A percentile compares a stretch with the other conserved stretches of the same genome.
phyloP scores from a whole-genome alignment of 2,888 invertebrate genomes.

The Stenichneumon culpator region DNA sequence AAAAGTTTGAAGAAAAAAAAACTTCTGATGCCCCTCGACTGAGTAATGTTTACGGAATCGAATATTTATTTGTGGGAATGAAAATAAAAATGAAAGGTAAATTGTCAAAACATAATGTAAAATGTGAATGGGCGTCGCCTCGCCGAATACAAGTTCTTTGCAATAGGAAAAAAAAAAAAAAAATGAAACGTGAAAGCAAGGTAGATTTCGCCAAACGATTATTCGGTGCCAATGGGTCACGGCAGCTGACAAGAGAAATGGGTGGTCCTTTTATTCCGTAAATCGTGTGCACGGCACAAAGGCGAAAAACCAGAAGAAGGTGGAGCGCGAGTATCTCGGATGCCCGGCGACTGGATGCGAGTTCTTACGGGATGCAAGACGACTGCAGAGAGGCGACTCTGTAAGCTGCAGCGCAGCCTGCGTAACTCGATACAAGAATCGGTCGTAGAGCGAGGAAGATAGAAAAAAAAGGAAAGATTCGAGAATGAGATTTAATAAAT shows the following conservation, averaged over 20 bases:
- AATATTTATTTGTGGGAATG: constrained; percentile 21
- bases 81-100: constrained; percentile 11
- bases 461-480: constrained; percentile 72
- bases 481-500: constrained; percentile 83
- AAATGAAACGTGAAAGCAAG: constrained; percentile 7
- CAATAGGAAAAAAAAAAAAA: neutral
- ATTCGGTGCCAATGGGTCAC: constrained; percentile 38
- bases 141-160: constrained; percentile 1
- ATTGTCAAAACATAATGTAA: constrained; percentile 19
- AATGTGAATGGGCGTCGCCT: neutral
- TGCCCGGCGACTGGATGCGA: constrained; percentile 11
- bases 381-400: constrained; percentile 43
- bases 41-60: constrained; percentile 1
- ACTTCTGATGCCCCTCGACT: neutral
- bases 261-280: constrained; percentile 25
- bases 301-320: constrained; percentile 31
- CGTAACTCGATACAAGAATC: constrained; percentile 77
- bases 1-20: neutral
- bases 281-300: constrained; percentile 34
- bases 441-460: constrained; percentile 54
- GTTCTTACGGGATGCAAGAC: constrained; percentile 27
- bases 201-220: constrained; percentile 22
- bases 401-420: constrained; percentile 20
- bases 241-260: constrained; percentile 36
- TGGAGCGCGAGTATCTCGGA: neutral